phyloP scores from a whole-genome alignment of 2,113 vertebrate species.

The Empidonax traillii region DNA sequence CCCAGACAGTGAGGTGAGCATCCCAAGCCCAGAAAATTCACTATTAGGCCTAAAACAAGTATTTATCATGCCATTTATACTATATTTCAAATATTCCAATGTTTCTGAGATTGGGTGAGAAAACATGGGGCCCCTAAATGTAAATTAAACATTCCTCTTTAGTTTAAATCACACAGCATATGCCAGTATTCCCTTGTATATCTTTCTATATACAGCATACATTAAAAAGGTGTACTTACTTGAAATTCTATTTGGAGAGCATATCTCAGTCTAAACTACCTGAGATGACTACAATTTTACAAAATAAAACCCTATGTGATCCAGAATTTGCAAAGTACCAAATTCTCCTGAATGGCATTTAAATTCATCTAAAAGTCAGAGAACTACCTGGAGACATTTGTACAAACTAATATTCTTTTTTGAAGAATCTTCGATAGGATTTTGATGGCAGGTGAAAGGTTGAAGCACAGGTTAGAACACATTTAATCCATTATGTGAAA shows the following conservation, averaged over 20 bases:
- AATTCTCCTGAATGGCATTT: neutral
- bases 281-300: neutral
- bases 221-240: neutral
- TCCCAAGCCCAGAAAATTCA: neutral
- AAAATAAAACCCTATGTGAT: neutral
- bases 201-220: neutral
- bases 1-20: neutral
- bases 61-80: neutral
- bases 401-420: neutral
- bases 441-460: neutral
- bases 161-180: neutral
- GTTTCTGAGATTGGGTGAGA: neutral
- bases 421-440: neutral
- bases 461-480: neutral
- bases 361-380: neutral
- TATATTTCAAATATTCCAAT: neutral
- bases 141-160: neutral
- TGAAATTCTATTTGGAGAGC: neutral
- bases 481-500: neutral
- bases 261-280: neutral
- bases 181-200: accelerated
- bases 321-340: neutral
- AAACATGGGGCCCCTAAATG: neutral
- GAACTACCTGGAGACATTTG: neutral
- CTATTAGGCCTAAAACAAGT: neutral